Conservation (phyloP, 2,113 vertebrate genomes). For the Mystacornis crossleyi region DNA sequence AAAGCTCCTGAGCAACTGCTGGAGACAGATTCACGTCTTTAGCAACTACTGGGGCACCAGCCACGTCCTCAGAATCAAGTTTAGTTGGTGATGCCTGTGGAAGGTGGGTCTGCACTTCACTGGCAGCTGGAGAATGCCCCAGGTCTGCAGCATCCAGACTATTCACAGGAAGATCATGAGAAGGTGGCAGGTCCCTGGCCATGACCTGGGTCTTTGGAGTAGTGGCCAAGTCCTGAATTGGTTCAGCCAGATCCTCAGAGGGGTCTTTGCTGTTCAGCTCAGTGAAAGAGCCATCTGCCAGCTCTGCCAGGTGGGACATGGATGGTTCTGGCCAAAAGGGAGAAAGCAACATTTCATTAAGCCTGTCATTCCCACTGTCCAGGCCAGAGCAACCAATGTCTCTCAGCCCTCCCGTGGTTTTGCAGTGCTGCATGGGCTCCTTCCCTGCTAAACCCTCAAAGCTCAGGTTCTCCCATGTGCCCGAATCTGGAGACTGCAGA, state of each 20-base stretch:
- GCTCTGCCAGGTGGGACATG: neutral
- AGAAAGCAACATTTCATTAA: neutral
- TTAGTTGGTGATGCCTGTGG: rapidly evolving
- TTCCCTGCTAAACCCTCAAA: constrained; percentile 31
- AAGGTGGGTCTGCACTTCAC: neutral
- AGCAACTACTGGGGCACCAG: neutral
- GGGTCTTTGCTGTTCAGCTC: neutral
- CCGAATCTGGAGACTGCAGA: constrained; percentile 60
- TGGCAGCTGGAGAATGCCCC: neutral
- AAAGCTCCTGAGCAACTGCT: neutral
- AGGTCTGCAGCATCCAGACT: neutral
- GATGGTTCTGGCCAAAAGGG: neutral
- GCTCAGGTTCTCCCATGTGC: constrained; percentile 60
- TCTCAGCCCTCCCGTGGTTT: neutral
- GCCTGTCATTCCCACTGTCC: neutral
- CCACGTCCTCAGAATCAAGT: neutral
- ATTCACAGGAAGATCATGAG: neutral
- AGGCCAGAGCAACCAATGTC: neutral
- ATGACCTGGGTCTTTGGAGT: neutral
- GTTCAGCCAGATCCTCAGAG: neutral
- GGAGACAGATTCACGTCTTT: neutral
- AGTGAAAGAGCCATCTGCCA: neutral
- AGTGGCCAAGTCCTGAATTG: neutral
- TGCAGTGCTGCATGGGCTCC: neutral
- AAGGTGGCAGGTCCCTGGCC: neutral